phyloP scores from a whole-genome alignment of 2,797 vertebrate genomes.

The Poecilia wingei region DNA sequence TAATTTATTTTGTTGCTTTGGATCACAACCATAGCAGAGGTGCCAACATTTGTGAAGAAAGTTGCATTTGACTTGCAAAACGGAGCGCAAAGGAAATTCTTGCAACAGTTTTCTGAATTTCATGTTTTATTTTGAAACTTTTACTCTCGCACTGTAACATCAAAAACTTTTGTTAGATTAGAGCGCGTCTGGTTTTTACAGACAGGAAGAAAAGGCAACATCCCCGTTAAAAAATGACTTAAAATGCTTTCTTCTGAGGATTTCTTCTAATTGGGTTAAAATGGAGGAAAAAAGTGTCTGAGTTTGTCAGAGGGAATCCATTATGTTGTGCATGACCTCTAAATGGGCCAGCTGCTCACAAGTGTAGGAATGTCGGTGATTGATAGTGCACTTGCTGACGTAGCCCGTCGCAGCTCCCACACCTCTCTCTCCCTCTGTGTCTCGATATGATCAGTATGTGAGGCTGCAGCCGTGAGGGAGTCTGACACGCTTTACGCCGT shows the following conservation, averaged over 20 bases:
- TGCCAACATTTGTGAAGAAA: background rate
- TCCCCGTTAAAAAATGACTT: background rate
- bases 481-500: conserved; percentile 63
- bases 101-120: background rate
- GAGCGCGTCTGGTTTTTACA: background rate
- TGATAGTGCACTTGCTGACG: conserved; percentile 70
- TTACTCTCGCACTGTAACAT: background rate
- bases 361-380: conserved; percentile 70
- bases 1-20: background rate
- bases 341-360: conserved; percentile 67
- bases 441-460: conserved; percentile 71
- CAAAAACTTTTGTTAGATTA: background rate
- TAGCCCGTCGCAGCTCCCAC: conserved; percentile 56
- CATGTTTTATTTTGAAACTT: background rate
- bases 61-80: background rate
- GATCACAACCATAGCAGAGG: background rate
- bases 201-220: conserved; percentile 5
- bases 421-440: conserved; percentile 23
- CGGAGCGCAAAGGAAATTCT: background rate
- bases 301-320: conserved; percentile 50
- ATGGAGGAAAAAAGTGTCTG: conserved; percentile 32
- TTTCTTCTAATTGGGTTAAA: conserved; percentile 27
- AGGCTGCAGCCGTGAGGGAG: conserved; percentile 55
- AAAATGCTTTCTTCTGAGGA: conserved; percentile 10
- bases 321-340: conserved; percentile 70